A percentile compares a stretch with the other conserved stretches of the same genome.
Evolutionary conservation across 2,113 vertebrate genomes (phyloP).

Genomic region (Raja brachyura): DNA sequence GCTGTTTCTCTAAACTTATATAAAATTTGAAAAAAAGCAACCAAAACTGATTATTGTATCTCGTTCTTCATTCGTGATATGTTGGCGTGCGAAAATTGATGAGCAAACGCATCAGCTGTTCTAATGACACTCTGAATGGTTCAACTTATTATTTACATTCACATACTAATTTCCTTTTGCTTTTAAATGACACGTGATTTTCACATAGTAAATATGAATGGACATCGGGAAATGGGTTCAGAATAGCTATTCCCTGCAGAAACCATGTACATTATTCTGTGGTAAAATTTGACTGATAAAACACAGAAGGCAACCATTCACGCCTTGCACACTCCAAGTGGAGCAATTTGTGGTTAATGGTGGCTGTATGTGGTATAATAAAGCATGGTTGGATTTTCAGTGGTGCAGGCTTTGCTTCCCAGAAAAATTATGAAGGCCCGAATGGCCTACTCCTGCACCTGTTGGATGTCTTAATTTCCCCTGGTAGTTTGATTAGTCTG

Average conservation of each 20-base stretch:
- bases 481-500: neutral
- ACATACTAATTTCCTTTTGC: neutral
- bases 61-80: neutral
- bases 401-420: neutral
- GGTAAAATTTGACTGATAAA: neutral
- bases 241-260: neutral
- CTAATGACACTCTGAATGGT: neutral
- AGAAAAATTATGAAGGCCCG: neutral
- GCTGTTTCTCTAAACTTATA: no score
- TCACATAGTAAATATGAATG: neutral
- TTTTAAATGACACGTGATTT: neutral
- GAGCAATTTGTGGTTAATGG: no score
- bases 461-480: neutral
- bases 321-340: no score
- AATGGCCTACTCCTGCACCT: no score
- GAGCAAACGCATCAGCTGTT: neutral
- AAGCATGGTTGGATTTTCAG: neutral
- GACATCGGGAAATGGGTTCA: neutral
- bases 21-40: no score
- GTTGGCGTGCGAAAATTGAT: neutral
- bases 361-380: neutral
- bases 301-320: no score
- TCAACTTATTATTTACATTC: neutral
- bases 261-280: neutral
- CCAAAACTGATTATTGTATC: neutral